Base-by-base conservation (phyloP, 1,140 invertebrate species). In the Zophobas atratus region DNA sequence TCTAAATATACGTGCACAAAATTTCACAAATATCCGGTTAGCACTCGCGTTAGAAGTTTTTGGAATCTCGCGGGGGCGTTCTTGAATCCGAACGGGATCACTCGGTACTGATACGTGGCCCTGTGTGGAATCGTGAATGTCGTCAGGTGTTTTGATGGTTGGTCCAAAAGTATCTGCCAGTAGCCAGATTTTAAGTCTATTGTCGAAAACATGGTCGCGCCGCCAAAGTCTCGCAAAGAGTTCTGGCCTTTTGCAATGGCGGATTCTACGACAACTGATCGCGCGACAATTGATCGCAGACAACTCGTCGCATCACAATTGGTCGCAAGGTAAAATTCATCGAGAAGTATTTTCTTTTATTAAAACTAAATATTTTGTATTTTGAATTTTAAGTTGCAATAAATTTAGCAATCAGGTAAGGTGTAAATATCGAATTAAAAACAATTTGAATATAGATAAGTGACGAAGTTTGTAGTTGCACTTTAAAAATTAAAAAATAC, bases 121-220 rank as follows among this genome's bases (percentile, higher is more conserved):
- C 79, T 75, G 41, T 79, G 70, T 0, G 80, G 77, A 1, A 80
- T 89, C 81, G 71, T 6, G 70, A 81, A 82, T 1, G 81, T 79
- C 5, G 82, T 83, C 1, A 80, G 76, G 32, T 76, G 43, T 20
- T 60, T 63, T 3, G n/a, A 43, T 6, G 41, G 2, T 4, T 75
- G 2, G 0, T 74, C 79, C 6, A 85, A 20, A 2, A 76, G 77
- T n/a, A 82, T 75, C 46, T 85, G 82, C 81, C 81, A 84, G 70
- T 82, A 84, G 5, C 82, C 81, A 5, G 67, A 74, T 4, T 71
- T 74, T 20, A 84, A 63, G 53, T 85, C 81, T 0, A 83, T 38
- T 0, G 79, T 77, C 0, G 81, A 77, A 6, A 85, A 79, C 36
- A 78, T 60, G n/a, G 63, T 73, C 32, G 76, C 75, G 8, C 55